These are phyloP conservation scores for Pygoscelis adeliae DNA, from an alignment of 2,113 vertebrate species.

Conservation along the genomic window DNA sequence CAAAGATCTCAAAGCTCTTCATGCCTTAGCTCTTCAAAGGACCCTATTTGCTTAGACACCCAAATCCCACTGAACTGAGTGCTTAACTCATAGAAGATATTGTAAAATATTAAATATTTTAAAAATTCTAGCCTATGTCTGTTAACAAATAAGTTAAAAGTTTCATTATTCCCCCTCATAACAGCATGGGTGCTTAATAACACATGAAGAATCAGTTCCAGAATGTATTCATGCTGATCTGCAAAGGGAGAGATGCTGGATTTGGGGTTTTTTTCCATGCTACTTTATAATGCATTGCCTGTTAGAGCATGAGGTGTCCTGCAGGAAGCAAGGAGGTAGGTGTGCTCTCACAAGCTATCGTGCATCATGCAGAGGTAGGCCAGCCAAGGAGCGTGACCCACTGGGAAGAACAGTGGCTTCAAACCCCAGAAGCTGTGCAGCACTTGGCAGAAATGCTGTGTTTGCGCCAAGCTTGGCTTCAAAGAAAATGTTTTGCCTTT, in stretches of 20 bases:
- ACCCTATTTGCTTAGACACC: background rate
- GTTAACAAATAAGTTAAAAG: background rate
- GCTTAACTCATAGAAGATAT: background rate
- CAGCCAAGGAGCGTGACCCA: background rate
- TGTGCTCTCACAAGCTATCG: background rate
- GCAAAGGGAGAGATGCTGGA: background rate
- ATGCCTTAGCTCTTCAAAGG: constrained; percentile 25
- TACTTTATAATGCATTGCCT: background rate
- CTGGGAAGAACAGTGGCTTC: background rate
- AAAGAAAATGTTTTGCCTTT: background rate
- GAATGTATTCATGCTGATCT: background rate
- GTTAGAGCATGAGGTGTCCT: background rate
- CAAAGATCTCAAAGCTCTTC: constrained; percentile 39
- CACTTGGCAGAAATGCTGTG: background rate
- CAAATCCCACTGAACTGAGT: background rate
- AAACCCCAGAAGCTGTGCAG: background rate
- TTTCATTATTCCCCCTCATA: background rate
- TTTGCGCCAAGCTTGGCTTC: background rate
- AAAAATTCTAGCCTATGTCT: background rate
- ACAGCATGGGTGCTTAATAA: background rate
- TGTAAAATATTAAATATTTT: background rate
- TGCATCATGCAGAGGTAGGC: background rate
- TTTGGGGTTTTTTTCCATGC: background rate
- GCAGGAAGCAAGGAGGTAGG: background rate
- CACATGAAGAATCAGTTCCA: background rate